phyloP scores from a whole-genome alignment of 1,140 invertebrate genomes.

The Drosophila grimshawi region DNA sequence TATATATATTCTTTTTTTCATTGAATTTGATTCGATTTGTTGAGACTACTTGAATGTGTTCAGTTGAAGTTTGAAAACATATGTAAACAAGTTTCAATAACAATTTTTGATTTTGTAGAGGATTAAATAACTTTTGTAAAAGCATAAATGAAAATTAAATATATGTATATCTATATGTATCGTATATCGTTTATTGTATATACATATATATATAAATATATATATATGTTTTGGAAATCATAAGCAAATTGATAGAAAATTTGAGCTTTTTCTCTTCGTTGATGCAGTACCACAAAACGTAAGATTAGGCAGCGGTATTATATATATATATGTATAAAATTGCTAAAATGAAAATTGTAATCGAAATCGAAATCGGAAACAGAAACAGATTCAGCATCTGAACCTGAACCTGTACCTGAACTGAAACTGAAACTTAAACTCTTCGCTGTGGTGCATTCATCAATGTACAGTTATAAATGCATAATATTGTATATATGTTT shows the following conservation, averaged over 20 bases:
- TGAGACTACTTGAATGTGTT: constrained; percentile 79
- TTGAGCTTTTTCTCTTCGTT: constrained; percentile 84
- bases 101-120: constrained; percentile 47
- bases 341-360: constrained; percentile 14
- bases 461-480: constrained; percentile 27
- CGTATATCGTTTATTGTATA: constrained; percentile 24
- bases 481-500: not conserved
- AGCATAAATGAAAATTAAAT: constrained; percentile 47
- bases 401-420: not conserved
- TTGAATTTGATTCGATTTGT: constrained; percentile 60
- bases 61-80: constrained; percentile 65
- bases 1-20: constrained; percentile 37
- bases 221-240: constrained; percentile 35
- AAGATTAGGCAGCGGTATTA: constrained; percentile 40
- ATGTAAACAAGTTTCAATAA: constrained; percentile 55
- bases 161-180: constrained; percentile 36
- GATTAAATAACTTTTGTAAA: constrained; percentile 52
- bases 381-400: constrained; percentile 14
- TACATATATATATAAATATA: constrained; percentile 26
- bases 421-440: not conserved
- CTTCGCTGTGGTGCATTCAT: constrained; percentile 22
- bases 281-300: constrained; percentile 71
- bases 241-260: constrained; percentile 58
- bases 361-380: not conserved
- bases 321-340: constrained; percentile 3